A percentile compares a stretch with the other conserved stretches of the same genome.
Conservation (phyloP, 2,113 vertebrate species). For the Nycticryphes semicollaris region DNA sequence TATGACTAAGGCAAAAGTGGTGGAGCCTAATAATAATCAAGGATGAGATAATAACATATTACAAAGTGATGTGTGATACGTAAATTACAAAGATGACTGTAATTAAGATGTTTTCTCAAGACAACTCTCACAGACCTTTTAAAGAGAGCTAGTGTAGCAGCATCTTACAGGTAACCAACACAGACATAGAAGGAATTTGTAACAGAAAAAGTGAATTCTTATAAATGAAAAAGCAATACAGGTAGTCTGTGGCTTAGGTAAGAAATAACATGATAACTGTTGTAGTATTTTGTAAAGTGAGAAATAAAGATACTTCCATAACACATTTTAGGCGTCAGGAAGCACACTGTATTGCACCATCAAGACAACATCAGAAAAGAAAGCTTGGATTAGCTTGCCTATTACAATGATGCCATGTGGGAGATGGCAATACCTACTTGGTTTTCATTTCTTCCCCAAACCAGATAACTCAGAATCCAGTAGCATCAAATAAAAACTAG, state of each 20-base stretch:
- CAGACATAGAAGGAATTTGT: neutral
- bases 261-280: neutral
- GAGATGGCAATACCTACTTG: neutral
- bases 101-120: neutral
- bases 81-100: neutral
- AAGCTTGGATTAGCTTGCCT: neutral
- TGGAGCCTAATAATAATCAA: neutral
- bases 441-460: neutral
- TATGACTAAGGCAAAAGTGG: neutral
- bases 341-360: neutral
- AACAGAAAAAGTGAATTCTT: neutral
- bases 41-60: neutral
- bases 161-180: neutral
- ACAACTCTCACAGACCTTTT: neutral
- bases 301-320: neutral
- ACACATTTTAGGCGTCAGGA: neutral
- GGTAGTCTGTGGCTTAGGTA: neutral
- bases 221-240: neutral
- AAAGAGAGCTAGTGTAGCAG: neutral
- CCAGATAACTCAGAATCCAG: neutral
- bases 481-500: neutral
- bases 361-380: neutral
- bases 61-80: neutral
- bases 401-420: neutral
- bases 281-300: neutral